A percentile compares a stretch with the other conserved stretches of the same genome.
Evolutionary conservation across 35 echinoderm and acorn worm genomes (phyloP).

Genomic region (Amphiura filiformis): DNA sequence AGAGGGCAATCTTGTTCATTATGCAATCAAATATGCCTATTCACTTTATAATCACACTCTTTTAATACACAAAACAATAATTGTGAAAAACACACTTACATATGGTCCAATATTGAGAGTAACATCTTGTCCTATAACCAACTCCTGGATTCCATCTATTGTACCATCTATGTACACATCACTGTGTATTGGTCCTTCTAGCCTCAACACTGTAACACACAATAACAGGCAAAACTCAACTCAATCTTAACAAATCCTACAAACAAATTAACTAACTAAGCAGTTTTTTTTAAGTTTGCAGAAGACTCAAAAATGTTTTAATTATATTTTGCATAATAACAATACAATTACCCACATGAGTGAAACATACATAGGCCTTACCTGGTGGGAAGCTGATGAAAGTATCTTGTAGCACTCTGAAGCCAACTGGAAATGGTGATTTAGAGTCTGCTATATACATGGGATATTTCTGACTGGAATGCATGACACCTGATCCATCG

Average conservation of each 20-base stretch:
- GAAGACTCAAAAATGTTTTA: not conserved
- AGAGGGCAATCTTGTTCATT: not conserved
- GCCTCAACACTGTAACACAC: not conserved
- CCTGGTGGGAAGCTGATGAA: conserved; percentile 60
- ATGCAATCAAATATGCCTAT: not conserved
- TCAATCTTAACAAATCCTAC: not conserved
- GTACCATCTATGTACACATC: conserved; percentile 58
- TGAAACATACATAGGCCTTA: conserved; percentile 13
- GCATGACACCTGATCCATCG: conserved; percentile 59
- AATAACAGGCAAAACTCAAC: not conserved
- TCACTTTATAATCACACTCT: not conserved
- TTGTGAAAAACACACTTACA: conserved; percentile 29
- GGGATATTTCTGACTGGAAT: conserved; percentile 12
- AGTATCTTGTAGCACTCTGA: conserved; percentile 50
- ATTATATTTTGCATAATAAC: not conserved
- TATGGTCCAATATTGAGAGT: conserved; percentile 48
- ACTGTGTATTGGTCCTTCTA: not conserved
- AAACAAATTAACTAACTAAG: not conserved
- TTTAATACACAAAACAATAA: not conserved
- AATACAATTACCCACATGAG: not conserved
- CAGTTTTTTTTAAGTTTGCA: not conserved
- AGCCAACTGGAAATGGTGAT: conserved; percentile 61
- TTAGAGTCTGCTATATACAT: conserved; percentile 44
- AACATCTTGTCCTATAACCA: conserved; percentile 61
- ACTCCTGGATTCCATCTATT: conserved; percentile 44